Base-by-base conservation (phyloP, 2,888 invertebrate species). In the Phragmatobia fuliginosa region DNA sequence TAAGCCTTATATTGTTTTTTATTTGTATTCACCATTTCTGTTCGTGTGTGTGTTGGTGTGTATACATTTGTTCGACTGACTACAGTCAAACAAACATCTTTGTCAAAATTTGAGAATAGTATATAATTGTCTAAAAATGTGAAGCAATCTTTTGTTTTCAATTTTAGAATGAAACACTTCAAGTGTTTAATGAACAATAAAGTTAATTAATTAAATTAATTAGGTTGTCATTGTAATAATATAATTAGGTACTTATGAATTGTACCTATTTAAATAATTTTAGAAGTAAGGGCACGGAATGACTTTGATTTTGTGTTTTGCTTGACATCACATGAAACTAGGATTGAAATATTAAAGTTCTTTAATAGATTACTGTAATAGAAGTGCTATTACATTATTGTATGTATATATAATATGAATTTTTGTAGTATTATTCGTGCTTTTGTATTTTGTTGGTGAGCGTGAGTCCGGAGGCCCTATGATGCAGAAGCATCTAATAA, bases 1-100 rank as follows among this genome's bases (percentile, higher is more conserved):
- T 80, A 74, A 69, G 64, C 73, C 74, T 72, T 75, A 75, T 71
- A 69, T 71, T 81, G 73, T 77, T 80, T 60, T 78, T 76, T 76
- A 66, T 72, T 72, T 70, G 71, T 70, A 63, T 56, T 49, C 36
- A 6, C 5, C 38, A n/a, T 36, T 3, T 18, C 10, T 28, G 10
- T 32, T 52, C 11, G 25, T n/a, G 52, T 52, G 49, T 52, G 45
- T 25, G 25, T 52, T 16, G 56, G 33, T n/a, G 14, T 45, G 25
- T 32, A 21, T 56, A 28, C 28, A 6, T 28, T 56, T 56, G 56
- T 56, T 56, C 28, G 16, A 56, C 28, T 56, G 16, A 56, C 28
- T 16, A 28, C 25, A 56, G 25, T 25, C 25, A 14, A 28, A 52
- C 28, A 28, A 56, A 56, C 28, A 56, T 28, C 56, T 56, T 56